Conservation (phyloP, 2,113 vertebrate species). For the Tachycineta bicolor region DNA sequence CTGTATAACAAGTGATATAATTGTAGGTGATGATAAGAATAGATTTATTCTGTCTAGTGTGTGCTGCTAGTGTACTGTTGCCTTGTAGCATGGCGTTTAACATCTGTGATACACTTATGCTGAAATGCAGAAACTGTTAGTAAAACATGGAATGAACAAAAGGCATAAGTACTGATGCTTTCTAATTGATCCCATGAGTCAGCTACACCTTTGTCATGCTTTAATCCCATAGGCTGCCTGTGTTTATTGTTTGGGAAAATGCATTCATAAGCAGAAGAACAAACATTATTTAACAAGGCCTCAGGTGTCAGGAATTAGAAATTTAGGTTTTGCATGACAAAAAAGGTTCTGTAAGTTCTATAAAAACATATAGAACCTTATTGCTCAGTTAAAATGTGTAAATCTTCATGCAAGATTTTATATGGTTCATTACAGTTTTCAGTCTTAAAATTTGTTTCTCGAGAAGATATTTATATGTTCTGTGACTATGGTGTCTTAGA, state of each 20-base stretch:
- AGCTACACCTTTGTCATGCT: conserved; percentile 71
- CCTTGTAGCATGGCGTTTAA: conserved; percentile 29
- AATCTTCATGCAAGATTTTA: not conserved
- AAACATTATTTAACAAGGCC: conserved; percentile 42
- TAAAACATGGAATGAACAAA: conserved; percentile 47
- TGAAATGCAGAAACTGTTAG: conserved; percentile 51
- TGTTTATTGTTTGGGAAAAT: conserved; percentile 69
- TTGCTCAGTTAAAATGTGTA: not conserved
- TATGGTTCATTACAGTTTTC: not conserved
- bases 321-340: not conserved
- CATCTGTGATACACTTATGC: conserved; percentile 33
- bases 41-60: not conserved
- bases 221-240: conserved; percentile 71
- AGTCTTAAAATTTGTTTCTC: not conserved
- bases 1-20: conserved; percentile 7
- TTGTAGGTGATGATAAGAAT: not conserved
- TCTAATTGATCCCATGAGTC: conserved; percentile 80
- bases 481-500: not conserved
- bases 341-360: not conserved
- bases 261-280: conserved; percentile 53
- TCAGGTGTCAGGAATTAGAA: conserved; percentile 43
- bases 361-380: not conserved
- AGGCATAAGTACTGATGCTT: conserved; percentile 58
- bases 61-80: not conserved
- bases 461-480: not conserved